A percentile compares a stretch with the other conserved stretches of the same genome.
These are phyloP conservation scores for Danionella cerebrum DNA, from an alignment of 2,113 vertebrate genomes.

Conservation along the genomic window DNA sequence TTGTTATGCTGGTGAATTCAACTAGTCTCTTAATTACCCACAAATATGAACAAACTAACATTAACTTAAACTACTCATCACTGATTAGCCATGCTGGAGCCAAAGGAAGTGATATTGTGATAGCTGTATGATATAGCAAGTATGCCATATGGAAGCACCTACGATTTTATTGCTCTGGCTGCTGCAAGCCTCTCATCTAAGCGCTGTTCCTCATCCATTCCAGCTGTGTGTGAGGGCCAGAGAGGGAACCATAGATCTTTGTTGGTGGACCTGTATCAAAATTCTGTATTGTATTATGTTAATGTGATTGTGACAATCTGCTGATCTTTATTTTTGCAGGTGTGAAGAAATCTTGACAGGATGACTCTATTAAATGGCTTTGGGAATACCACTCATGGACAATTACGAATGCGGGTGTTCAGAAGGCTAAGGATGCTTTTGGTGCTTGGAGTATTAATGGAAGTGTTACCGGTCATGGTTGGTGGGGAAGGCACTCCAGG, in stretches of 20 bases:
- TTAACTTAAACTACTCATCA: too few species aligned
- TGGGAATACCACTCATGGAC: constrained; percentile 39
- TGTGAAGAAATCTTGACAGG: constrained; percentile 56
- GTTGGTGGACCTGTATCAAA: neutral
- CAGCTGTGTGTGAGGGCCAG: constrained; percentile 21
- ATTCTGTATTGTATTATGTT: constrained; percentile 7
- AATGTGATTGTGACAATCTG: neutral
- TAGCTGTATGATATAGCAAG: constrained; percentile 36
- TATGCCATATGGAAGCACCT: constrained; percentile 30
- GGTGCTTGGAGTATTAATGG: constrained; percentile 38
- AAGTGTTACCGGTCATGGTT: constrained; percentile 39
- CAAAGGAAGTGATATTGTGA: constrained; percentile 14
- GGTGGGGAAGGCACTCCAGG: constrained; percentile 49
- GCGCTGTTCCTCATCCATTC: constrained; percentile 48
- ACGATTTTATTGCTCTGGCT: constrained; percentile 19
- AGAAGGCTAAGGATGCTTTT: constrained; percentile 41
- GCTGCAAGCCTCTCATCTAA: constrained; percentile 19
- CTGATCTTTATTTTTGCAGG: constrained; percentile 46
- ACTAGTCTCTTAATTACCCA: too few species aligned
- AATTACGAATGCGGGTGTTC: constrained; percentile 24
- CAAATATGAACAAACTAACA: neutral
- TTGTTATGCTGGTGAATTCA: too few species aligned
- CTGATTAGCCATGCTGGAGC: neutral
- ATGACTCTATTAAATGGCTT: constrained; percentile 58
- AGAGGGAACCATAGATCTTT: neutral